Evolutionary conservation across 1,140 invertebrate species (phyloP).

Genomic region (Trialeurodes vaporariorum): DNA sequence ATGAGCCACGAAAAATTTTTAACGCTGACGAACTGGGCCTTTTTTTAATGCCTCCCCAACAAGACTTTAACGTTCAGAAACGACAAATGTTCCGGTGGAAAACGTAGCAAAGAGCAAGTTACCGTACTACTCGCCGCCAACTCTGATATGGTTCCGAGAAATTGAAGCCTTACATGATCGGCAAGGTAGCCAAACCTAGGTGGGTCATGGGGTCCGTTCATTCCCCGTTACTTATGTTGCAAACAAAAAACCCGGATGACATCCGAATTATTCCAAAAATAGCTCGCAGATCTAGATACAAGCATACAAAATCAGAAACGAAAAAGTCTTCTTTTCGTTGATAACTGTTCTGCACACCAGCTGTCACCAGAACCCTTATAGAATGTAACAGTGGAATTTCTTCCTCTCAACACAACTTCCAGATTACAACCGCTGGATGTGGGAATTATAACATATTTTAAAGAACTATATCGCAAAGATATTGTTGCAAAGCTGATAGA

Average conservation of each 20-base stretch:
- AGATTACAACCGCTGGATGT: conserved; percentile 39
- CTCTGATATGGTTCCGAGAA: conserved; percentile 32
- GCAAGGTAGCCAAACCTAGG: conserved; percentile 33
- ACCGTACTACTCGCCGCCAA: conserved; percentile 33
- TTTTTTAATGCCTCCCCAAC: conserved; percentile 35
- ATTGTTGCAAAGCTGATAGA: too few relatives aligned
- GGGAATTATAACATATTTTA: conserved; percentile 36
- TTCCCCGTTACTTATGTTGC: conserved; percentile 27
- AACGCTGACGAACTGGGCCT: conserved; percentile 38
- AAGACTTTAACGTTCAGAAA: conserved; percentile 31
- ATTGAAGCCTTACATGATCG: conserved; percentile 31
- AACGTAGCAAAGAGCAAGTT: conserved; percentile 33
- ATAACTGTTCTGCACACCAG: conserved; percentile 37
- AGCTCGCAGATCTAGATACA: conserved; percentile 29
- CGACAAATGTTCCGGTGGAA: conserved; percentile 30
- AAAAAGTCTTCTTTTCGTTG: conserved; percentile 37
- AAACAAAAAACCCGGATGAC: conserved; percentile 30
- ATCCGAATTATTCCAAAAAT: conserved; percentile 30
- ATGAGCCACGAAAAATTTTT: conserved; percentile 33
- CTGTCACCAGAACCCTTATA: conserved; percentile 21
- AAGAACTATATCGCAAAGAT: conserved; percentile 19
- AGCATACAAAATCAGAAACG: conserved; percentile 29
- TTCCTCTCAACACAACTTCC: conserved; percentile 38
- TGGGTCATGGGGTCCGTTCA: conserved; percentile 31
- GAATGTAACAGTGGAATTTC: conserved; percentile 34